Base-by-base conservation (phyloP, 2,888 invertebrate species). In the Anodontia alba region DNA sequence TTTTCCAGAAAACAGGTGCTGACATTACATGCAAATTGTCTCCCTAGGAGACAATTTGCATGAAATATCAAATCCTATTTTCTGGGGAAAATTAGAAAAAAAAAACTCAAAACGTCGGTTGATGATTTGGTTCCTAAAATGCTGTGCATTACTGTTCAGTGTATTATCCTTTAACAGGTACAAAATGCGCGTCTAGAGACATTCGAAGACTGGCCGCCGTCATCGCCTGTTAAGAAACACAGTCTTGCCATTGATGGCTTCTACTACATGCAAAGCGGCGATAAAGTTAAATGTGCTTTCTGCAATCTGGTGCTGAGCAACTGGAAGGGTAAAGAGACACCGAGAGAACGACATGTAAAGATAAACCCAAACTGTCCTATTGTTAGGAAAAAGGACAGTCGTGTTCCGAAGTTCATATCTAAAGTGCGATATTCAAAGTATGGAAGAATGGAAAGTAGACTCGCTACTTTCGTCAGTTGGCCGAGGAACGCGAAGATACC, bases 221-320 rank as follows among this genome's bases (percentile, higher is more conserved):
- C 80, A 33, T 26, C 72, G 23, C 81, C 82, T 12, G 85, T 87
- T n/a, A 38, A 36, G n/a, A 80, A 81, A 36, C 68, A 77, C 20
- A 82, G 80, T 33, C 73, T 87, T 5, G 87, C 87, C 7, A 68
- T 54, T 66, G 80, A 84, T 42, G 87, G 87, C 23, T 87, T 87
- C 62, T 85, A 80, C 71, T 86, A 78, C 54, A 69, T 87, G 5
- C 73, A 77, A 38, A 69, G 69, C 5, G 80, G 81, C 0, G 87
- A 87, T 62, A 76, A 76, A 76, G 85, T 82, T 8, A 83, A 83
- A 69, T 87, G 87, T 77, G 77, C 78, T 29, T 87, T 86, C 68
- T 87, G 87, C 77, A 86, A 86, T 42, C 73, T 86, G 12, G 57
- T 87, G 42, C 71, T 87, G 31, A 83, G 81, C 54, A 77, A 70